Evolutionary conservation across 2,797 vertebrate species (phyloP), one percentile per base, ranked within the genome.

Genomic region (Esox masquinongy): DNA sequence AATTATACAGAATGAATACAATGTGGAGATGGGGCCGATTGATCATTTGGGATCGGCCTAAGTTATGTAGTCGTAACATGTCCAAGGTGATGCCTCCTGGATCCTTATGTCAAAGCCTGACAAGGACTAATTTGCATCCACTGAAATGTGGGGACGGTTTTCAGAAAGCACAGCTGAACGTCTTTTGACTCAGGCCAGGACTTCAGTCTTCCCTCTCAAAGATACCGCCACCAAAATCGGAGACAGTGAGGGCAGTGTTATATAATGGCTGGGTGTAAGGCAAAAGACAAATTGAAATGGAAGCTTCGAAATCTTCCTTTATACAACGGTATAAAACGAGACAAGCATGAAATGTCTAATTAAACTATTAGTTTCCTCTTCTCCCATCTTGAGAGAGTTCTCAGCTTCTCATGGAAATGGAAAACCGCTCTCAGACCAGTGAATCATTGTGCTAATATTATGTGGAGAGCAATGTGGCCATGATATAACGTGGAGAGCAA

Each of bases 81-180:
- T 47, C 36, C n/a, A 4, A 26, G 68, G 9, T 69, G 11, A 16
- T 17, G 49, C 24, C 47, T 17, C 69, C 16, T 50, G 24, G 69
- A 51, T 47, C 47, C 24, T 24, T 70, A 6, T 11, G 15, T 26
- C 1, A 16, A 67, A 34, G 64, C 7, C 29, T 29, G 31, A 67
- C 17, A 34, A 4, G 64, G 16, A 67, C 31, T 31, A 51, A 49
- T 49, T 50, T 6, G 12, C 50, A 17, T 59, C 19, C 53, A 39
- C 26, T 68, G 39, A 74, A 47, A 61, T 47, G 26, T 74, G 36
- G 51, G 50, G 16, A 70, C 24, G 76, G 64, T 77, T 49, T 64
- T 73, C 66, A 70, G 64, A 74, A 80, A 74, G 61, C 68, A 77
- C 72, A 74, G 75, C 19, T 24, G 50, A 36, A 43, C 12, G 36